Percentiles rank a stretch among this genome's conserved stretches.
These are phyloP conservation scores for Bagarius yarrelli DNA, from an alignment of 2,113 vertebrate genomes.

Conservation along the genomic window DNA sequence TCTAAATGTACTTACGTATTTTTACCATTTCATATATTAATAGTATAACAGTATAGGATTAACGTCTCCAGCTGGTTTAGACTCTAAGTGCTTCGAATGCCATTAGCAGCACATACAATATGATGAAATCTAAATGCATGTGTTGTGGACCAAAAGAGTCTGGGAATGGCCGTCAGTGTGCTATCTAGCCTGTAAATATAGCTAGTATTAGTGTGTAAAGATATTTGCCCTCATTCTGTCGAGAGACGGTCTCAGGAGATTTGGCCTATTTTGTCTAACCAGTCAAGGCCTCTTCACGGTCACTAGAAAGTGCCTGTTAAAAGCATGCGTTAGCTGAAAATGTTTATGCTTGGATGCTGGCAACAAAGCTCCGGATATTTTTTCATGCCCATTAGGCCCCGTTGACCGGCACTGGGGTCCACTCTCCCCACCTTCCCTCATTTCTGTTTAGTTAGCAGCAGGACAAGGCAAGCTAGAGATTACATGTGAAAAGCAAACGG, in stretches of 20 bases:
- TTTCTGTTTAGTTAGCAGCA: constrained; percentile 60
- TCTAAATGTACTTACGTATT: no score
- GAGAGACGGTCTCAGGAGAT: constrained; percentile 29
- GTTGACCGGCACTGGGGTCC: constrained; percentile 36
- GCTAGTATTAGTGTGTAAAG: constrained; percentile 29
- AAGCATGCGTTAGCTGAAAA: constrained; percentile 54
- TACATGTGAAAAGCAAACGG: constrained; percentile 65
- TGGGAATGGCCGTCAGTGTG: constrained; percentile 7
- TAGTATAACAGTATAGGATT: neutral
- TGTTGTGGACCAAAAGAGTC: neutral
- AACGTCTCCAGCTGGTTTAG: neutral
- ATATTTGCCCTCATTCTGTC: constrained; percentile 34
- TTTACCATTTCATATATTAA: no score
- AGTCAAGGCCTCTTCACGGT: constrained; percentile 50
- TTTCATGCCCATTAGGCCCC: constrained; percentile 53
- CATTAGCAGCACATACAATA: neutral
- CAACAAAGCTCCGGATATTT: constrained; percentile 61
- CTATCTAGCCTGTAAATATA: constrained; percentile 13
- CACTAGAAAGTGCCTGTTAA: constrained; percentile 47
- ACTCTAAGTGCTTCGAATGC: neutral
- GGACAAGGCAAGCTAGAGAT: constrained; percentile 59
- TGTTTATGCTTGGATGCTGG: constrained; percentile 49
- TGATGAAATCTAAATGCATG: neutral
- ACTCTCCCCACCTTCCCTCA: constrained; percentile 20
- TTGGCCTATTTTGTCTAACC: constrained; percentile 53